Percentiles rank a stretch among this genome's conserved stretches.
phyloP scores from a whole-genome alignment of 2,113 vertebrate species.

The Meleagris gallopavo region DNA sequence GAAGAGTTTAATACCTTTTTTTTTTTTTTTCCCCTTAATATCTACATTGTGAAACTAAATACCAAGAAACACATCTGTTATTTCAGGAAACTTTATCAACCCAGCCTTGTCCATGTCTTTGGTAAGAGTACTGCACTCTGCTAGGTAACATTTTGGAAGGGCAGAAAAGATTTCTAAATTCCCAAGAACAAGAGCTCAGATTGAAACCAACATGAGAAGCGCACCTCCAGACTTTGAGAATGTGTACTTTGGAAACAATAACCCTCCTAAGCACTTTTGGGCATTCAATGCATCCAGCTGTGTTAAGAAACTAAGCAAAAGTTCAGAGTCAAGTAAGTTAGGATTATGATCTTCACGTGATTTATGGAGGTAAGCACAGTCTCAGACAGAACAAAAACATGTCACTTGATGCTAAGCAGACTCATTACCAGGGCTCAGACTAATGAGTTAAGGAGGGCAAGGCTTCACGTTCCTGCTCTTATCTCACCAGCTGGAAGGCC shows the following conservation, averaged over 20 bases:
- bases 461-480: constrained; percentile 56
- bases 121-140: not conserved
- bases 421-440: constrained; percentile 37
- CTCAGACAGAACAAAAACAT: constrained; percentile 71
- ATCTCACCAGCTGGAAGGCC: constrained; percentile 62
- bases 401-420: constrained; percentile 73
- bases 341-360: constrained; percentile 48
- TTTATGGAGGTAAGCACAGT: constrained; percentile 47
- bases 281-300: constrained; percentile 10
- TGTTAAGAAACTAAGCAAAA: constrained; percentile 24
- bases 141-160: not conserved
- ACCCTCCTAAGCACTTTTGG: not conserved
- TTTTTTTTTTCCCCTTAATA: not conserved
- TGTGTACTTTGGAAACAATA: constrained; percentile 38
- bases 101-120: not conserved
- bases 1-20: not conserved
- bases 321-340: constrained; percentile 27
- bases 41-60: not conserved
- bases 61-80: not conserved
- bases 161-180: not conserved
- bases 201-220: not conserved
- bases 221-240: constrained; percentile 6
- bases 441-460: constrained; percentile 45
- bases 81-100: not conserved
- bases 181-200: not conserved